Evolutionary conservation across 1,140 invertebrate species (phyloP).

Genomic region (Conus betulinus): DNA sequence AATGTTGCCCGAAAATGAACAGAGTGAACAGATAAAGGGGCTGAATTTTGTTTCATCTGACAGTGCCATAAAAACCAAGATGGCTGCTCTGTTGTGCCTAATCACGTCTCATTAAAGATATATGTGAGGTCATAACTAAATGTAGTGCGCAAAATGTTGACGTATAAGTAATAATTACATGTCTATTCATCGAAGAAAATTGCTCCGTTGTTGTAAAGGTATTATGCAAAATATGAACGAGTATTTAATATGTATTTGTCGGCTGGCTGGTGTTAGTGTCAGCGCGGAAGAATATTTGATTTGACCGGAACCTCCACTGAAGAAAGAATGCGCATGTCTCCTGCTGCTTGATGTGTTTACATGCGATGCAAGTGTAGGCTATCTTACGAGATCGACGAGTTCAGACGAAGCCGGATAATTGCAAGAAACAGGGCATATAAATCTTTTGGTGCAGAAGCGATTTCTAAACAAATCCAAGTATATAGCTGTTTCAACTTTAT

Average conservation of each 20-base stretch:
- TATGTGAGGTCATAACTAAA: conserved; percentile 36
- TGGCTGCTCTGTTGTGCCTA: conserved; percentile 37
- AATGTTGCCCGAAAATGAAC: conserved; percentile 46
- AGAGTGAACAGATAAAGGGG: conserved; percentile 41
- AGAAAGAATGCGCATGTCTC: conserved; percentile 33
- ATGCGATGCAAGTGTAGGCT: conserved; percentile 4
- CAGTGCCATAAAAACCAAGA: conserved; percentile 54
- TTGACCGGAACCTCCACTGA: conserved; percentile 18
- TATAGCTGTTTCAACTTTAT: neutral
- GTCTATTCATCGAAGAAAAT: neutral
- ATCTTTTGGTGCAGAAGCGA: neutral
- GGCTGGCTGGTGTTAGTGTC: neutral
- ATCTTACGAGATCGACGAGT: neutral
- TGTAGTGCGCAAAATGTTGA: conserved; percentile 20
- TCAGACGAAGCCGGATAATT: conserved; percentile 1
- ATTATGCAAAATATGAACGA: neutral
- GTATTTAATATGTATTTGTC: neutral
- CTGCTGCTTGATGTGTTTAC: conserved; percentile 29
- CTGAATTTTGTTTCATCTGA: conserved; percentile 55
- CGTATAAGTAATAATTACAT: neutral
- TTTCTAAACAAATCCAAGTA: neutral
- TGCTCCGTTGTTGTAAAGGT: neutral
- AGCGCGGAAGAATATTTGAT: conserved; percentile 27
- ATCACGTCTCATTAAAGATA: conserved; percentile 35
- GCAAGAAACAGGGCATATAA: neutral